phyloP scores from a whole-genome alignment of 2,113 vertebrate species.

The Oophaga pumilio region DNA sequence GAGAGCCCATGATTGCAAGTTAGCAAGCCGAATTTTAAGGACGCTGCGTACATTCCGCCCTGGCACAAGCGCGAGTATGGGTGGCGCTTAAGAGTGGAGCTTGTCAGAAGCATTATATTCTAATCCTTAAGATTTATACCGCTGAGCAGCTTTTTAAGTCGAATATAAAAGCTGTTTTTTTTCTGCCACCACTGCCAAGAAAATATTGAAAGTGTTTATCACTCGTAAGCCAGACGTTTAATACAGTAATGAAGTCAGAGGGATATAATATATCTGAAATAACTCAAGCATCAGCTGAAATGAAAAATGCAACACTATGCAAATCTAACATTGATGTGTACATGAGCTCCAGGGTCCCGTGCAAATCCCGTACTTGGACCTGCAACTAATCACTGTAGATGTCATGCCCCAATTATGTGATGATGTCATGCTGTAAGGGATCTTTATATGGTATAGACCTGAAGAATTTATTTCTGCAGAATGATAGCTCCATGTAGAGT shows the following conservation, averaged over 20 bases:
- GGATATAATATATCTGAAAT: background rate
- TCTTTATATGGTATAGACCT: background rate
- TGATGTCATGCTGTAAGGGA: background rate
- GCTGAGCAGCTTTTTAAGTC: constrained; percentile 18
- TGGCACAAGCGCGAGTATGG: constrained; percentile 2
- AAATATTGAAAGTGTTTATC: background rate
- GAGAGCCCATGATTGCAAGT: constrained; percentile 76
- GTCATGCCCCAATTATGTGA: background rate
- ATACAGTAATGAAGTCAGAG: background rate
- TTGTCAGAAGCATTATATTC: constrained; percentile 31
- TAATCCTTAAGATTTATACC: constrained; percentile 43
- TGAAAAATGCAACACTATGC: background rate
- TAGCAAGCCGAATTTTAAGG: constrained; percentile 80
- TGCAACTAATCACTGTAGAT: background rate
- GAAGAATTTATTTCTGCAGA: background rate
- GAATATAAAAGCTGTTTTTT: constrained; percentile 18
- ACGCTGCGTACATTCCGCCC: constrained; percentile 15
- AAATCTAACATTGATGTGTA: background rate
- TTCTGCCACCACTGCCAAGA: background rate
- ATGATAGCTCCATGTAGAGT: background rate
- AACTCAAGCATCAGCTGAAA: background rate
- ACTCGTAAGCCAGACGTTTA: background rate
- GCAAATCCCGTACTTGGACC: background rate
- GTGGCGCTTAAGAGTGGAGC: background rate
- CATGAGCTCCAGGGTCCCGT: background rate